phyloP scores from a whole-genome alignment of 2,113 vertebrate species.

The Ploceus nigricollis region DNA sequence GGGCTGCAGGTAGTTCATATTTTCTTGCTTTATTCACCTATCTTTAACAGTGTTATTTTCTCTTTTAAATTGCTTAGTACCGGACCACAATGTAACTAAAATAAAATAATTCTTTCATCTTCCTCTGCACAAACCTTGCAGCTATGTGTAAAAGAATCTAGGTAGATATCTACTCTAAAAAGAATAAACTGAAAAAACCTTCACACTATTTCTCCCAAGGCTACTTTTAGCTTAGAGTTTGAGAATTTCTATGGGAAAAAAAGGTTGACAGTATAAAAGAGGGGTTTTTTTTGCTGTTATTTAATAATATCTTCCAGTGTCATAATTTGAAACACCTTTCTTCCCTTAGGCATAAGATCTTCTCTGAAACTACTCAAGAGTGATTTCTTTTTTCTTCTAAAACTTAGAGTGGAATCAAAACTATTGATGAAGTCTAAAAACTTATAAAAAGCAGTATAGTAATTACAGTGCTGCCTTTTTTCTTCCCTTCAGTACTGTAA shows the following conservation, averaged over 20 bases:
- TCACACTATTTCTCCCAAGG: not conserved
- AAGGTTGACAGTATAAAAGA: not conserved
- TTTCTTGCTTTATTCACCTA: not conserved
- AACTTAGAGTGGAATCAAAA: not conserved
- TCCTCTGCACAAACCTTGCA: not conserved
- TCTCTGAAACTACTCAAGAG: not conserved
- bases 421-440: not conserved
- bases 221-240: not conserved
- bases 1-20: not conserved
- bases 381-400: not conserved
- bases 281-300: not conserved
- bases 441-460: not conserved
- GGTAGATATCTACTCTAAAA: not conserved
- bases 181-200: not conserved
- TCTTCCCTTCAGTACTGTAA: not conserved
- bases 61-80: not conserved
- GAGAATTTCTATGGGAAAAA: not conserved
- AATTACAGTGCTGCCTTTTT: not conserved
- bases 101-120: conserved; percentile 1
- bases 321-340: not conserved
- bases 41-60: conserved; percentile 1
- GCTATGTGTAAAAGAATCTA: not conserved
- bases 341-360: not conserved
- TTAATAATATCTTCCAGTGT: not conserved
- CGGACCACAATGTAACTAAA: not conserved